A percentile compares a stretch with the other conserved stretches of the same genome.
Evolutionary conservation across 2,797 vertebrate species (phyloP).

Genomic region (Acropternis orthonyx): DNA sequence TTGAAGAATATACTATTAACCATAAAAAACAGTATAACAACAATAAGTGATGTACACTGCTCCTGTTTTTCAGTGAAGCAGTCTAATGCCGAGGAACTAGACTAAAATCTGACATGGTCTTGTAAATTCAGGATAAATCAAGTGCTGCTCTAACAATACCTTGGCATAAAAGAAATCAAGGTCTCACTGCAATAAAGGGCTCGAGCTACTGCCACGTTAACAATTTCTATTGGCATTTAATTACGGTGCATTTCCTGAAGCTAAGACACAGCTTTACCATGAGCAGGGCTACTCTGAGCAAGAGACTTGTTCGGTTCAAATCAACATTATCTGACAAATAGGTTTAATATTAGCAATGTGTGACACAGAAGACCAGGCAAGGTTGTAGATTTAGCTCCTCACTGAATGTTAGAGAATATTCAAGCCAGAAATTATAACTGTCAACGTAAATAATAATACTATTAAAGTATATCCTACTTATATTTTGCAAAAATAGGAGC

Average conservation of each 20-base stretch:
- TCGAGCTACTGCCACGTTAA: neutral
- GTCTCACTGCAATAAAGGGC: neutral
- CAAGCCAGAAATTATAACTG: neutral
- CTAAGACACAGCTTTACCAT: neutral
- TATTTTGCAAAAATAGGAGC: neutral
- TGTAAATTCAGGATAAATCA: constrained; percentile 9
- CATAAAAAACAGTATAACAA: neutral
- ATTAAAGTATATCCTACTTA: neutral
- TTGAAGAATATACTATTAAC: neutral
- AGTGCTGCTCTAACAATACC: neutral
- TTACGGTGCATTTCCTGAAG: neutral
- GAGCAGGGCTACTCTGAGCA: neutral
- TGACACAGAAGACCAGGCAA: neutral
- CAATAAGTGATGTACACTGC: neutral
- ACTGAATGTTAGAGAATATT: neutral
- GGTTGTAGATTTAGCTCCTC: neutral
- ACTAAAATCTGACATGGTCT: neutral
- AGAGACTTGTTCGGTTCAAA: neutral
- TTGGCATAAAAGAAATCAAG: neutral
- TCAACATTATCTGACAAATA: neutral
- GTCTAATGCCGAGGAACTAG: neutral
- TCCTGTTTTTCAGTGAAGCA: neutral
- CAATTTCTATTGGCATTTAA: neutral
- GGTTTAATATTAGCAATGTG: neutral
- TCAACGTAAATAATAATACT: neutral